Evolutionary conservation across 2,888 invertebrate species (phyloP), one percentile per base, ranked within the genome.

Genomic region (Diarsia mendica): DNA sequence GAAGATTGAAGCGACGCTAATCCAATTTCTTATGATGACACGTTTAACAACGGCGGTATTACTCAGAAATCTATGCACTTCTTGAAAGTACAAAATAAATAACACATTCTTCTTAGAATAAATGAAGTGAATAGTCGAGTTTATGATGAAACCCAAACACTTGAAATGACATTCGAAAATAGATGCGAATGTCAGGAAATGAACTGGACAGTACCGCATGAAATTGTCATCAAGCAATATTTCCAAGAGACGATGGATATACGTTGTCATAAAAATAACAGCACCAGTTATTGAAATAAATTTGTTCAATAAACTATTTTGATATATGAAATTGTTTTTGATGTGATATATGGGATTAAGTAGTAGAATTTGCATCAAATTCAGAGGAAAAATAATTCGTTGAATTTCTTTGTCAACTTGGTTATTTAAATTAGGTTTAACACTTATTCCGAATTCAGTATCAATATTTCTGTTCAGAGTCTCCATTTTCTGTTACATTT

Each of bases 321-420:
- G 66, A 66, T 23, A 0, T 11, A 75, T 60, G 2, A n/a, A 46
- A 61, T 65, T 51, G 13, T 76, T 66, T 11, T 46, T 66, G 13
- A 75, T 65, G 15, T 44, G 20, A 64, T 75, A 75, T 64, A 28
- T 75, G 44, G 75, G 75, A 75, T 64, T 75, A 3, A 75, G 64
- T 9, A 75, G 9, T 15, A 75, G 1, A 20, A 48, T 55, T 49
- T 75, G 75, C 75, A 75, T 75, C 5, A 75, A 58, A 65, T 75
- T 58, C 0, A 75, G 6, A 18, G 75, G 75, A 15, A 66, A 61
- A 39, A 61, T 33, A 39, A 61, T 39, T 39, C 20, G 61, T 61
- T 61, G 61, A 2, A 61, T 20, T 6, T 61, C 61, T 6, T 39
- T 61, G 61, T 61, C 61, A 20, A 61, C 20, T 20, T 39, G 5